Evolutionary conservation across 1,140 invertebrate genomes (phyloP).

Genomic region (Polyergus mexicanus): DNA sequence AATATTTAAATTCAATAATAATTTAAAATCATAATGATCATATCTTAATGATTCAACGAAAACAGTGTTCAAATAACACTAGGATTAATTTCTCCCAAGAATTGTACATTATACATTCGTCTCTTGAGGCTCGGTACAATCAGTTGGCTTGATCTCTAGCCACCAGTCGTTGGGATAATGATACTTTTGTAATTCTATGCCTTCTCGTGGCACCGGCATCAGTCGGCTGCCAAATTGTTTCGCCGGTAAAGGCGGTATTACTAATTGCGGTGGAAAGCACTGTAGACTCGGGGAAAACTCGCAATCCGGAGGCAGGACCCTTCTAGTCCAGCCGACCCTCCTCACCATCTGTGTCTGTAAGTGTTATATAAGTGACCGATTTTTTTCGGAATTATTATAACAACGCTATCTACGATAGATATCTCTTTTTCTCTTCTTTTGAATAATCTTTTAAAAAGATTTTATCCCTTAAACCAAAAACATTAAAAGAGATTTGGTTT

Average conservation of each 20-base stretch:
- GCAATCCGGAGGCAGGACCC: constrained; percentile 88
- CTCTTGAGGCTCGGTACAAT: constrained; percentile 81
- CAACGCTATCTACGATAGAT: neutral
- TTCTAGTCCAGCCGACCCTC: constrained; percentile 88
- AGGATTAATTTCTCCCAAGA: neutral
- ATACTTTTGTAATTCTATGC: constrained; percentile 89
- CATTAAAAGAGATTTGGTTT: neutral
- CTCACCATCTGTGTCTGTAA: constrained; percentile 85
- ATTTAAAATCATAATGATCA: no score
- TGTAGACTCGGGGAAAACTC: constrained; percentile 86
- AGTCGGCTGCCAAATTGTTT: constrained; percentile 86
- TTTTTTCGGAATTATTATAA: neutral
- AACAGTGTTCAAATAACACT: constrained; percentile 15
- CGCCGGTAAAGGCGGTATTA: constrained; percentile 86
- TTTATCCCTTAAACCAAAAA: neutral
- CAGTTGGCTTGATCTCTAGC: constrained; percentile 87
- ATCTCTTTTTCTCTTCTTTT: neutral
- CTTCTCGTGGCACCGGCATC: constrained; percentile 88
- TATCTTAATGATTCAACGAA: constrained; percentile 15
- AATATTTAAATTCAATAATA: neutral
- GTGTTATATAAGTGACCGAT: neutral
- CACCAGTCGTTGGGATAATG: constrained; percentile 89
- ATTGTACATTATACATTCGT: constrained; percentile 65
- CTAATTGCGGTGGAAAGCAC: constrained; percentile 88
- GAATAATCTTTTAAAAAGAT: neutral